Percentiles rank a stretch among this genome's conserved stretches.
These are phyloP conservation scores for Silurus lanzhouensis DNA, from an alignment of 2,797 vertebrate species.

Conservation along the genomic window DNA sequence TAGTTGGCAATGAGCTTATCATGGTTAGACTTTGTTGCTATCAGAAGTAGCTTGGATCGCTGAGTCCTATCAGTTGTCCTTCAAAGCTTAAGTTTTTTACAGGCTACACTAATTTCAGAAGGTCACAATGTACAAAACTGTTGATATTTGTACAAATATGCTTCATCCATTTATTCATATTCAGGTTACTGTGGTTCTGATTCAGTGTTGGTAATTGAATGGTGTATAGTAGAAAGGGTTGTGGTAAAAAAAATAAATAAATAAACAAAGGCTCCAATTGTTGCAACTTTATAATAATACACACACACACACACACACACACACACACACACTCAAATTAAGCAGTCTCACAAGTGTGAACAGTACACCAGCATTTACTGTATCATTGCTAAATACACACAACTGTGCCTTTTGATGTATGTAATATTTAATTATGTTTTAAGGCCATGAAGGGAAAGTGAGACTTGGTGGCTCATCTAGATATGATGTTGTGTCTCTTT, in stretches of 20 bases:
- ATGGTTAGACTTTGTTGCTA: conserved; percentile 67
- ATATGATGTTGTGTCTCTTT: neutral
- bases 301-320: neutral
- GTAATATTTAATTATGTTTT: neutral
- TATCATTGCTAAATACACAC: neutral
- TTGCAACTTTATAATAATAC: neutral
- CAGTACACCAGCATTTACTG: neutral
- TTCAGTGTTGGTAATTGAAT: neutral
- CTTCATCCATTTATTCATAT: neutral
- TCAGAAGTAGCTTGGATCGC: conserved; percentile 41
- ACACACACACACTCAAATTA: neutral
- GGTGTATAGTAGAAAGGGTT: neutral
- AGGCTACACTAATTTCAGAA: conserved; percentile 27
- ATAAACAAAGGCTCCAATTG: neutral
- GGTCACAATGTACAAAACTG: conserved; percentile 19
- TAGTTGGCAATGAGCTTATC: conserved; percentile 70
- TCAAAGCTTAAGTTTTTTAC: conserved; percentile 3
- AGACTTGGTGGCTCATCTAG: neutral
- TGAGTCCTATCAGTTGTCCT: conserved; percentile 54
- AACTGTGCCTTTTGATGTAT: neutral
- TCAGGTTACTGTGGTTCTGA: neutral
- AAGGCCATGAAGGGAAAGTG: neutral
- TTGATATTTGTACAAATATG: neutral
- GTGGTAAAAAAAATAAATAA: too few relatives aligned
- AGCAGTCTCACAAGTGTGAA: conserved; percentile 4